Evolutionary conservation across 2,888 invertebrate species (phyloP).

Genomic region (Dermolepida albohirtum): DNA sequence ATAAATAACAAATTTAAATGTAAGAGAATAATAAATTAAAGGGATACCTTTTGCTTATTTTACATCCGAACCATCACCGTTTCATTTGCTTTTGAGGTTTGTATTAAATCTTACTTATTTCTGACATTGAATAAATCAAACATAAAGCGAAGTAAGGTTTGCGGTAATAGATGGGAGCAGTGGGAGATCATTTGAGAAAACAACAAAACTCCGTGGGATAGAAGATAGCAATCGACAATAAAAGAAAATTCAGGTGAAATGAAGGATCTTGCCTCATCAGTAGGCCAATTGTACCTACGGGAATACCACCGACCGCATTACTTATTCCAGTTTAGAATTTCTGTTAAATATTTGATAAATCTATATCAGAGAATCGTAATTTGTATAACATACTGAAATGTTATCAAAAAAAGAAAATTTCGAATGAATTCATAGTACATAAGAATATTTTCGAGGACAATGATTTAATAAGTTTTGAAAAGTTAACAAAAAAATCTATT

Average conservation of each 20-base stretch:
- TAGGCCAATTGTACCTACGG: conserved; percentile 25
- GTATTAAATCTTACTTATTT: conserved; percentile 31
- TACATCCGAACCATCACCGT: not conserved
- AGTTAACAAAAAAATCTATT: too few species aligned
- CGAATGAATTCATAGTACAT: too few species aligned
- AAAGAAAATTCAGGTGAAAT: conserved; percentile 39
- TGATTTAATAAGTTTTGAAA: too few species aligned
- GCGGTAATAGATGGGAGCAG: conserved; percentile 27
- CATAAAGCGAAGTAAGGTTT: conserved; percentile 16
- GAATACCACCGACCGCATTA: conserved; percentile 23
- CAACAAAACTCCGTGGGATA: conserved; percentile 25
- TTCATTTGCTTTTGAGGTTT: conserved; percentile 2
- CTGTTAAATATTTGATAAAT: conserved; percentile 23
- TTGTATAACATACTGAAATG: too few species aligned
- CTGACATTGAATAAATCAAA: conserved; percentile 26
- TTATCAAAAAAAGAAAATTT: too few species aligned
- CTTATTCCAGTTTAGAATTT: conserved; percentile 20
- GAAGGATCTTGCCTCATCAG: conserved; percentile 31
- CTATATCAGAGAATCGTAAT: too few species aligned
- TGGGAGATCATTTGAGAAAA: conserved; percentile 30
- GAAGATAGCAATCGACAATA: conserved; percentile 37
- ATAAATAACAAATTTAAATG: conserved; percentile 29
- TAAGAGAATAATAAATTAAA: conserved; percentile 7
- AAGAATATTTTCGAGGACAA: too few species aligned
- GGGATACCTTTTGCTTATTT: not conserved